Evolutionary conservation across 2,888 invertebrate genomes (phyloP).

Genomic region (Chloroclysta siterata): DNA sequence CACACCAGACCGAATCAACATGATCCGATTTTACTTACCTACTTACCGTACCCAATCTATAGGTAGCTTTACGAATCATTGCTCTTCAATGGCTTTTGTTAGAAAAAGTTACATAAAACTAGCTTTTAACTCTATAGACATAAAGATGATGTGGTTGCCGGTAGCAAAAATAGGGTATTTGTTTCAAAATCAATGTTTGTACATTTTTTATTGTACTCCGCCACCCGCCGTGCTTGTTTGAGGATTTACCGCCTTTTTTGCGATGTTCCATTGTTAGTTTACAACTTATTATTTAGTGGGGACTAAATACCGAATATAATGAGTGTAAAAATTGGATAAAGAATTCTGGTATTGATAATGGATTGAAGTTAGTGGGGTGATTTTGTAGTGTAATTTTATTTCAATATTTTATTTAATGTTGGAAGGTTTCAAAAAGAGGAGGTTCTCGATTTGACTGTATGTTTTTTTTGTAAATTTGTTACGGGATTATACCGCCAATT

Average conservation of each 20-base stretch:
- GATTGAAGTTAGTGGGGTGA: slow-evolving; percentile 20
- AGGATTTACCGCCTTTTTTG: slow-evolving; percentile 50
- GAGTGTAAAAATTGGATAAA: slow-evolving; percentile 63
- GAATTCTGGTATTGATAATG: slow-evolving; percentile 26
- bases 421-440: background rate
- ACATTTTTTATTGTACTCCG: slow-evolving; percentile 34
- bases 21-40: slow-evolving; percentile 26
- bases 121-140: background rate
- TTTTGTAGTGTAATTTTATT: background rate
- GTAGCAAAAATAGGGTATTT: slow-evolving; percentile 25
- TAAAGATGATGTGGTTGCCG: slow-evolving; percentile 5
- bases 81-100: slow-evolving; percentile 36
- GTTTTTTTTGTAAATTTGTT: too few species aligned
- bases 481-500: too few species aligned
- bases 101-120: slow-evolving; percentile 15
- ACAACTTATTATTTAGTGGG: slow-evolving; percentile 47
- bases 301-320: slow-evolving; percentile 61
- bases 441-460: too few species aligned
- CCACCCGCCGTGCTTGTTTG: slow-evolving; percentile 63
- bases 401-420: slow-evolving; percentile 2
- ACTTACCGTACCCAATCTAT: slow-evolving; percentile 26
- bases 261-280: slow-evolving; percentile 46
- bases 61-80: slow-evolving; percentile 40
- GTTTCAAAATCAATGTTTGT: slow-evolving; percentile 41
- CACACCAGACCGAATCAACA: slow-evolving; percentile 31